These are phyloP conservation scores for Spea hammondii DNA, from an alignment of 2,797 vertebrate genomes.

Conservation along the genomic window DNA sequence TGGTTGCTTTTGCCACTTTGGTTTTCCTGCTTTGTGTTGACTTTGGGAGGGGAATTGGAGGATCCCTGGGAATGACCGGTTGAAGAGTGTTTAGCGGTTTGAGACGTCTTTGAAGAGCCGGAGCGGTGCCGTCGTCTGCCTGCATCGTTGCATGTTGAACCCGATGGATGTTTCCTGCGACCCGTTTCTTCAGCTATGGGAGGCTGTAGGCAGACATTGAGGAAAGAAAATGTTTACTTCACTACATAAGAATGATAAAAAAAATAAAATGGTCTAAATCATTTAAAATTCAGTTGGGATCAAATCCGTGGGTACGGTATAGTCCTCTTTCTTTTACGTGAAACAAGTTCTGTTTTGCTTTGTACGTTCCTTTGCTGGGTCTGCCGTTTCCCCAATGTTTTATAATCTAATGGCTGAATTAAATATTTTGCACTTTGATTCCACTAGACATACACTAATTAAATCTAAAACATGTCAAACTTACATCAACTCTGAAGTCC, in stretches of 20 bases:
- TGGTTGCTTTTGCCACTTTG: constrained; percentile 39
- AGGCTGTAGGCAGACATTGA: constrained; percentile 69
- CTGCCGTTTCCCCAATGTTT: too few species aligned
- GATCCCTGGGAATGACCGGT: constrained; percentile 56
- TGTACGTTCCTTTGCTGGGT: too few species aligned
- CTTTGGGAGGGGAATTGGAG: constrained; percentile 41
- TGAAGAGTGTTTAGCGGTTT: constrained; percentile 57
- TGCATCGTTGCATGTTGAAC: constrained; percentile 73
- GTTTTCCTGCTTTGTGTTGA: constrained; percentile 44
- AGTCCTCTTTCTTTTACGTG: too few species aligned
- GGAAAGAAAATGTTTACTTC: too few species aligned
- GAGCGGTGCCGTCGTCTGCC: constrained; percentile 69
- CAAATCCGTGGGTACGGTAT: too few species aligned
- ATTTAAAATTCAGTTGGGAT: too few species aligned
- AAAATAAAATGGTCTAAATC: too few species aligned
- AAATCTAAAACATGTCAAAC: constrained; percentile 52
- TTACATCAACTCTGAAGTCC: constrained; percentile 88
- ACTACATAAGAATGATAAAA: too few species aligned
- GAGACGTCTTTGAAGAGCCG: constrained; percentile 64
- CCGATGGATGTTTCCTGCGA: constrained; percentile 72
- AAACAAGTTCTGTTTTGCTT: too few species aligned
- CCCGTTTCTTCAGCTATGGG: constrained; percentile 82
- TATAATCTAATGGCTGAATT: too few species aligned
- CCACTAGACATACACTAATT: too few species aligned
- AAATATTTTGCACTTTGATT: too few species aligned